These are phyloP conservation scores for Melanostoma scalare DNA, from an alignment of 2,888 invertebrate species.

Conservation along the genomic window DNA sequence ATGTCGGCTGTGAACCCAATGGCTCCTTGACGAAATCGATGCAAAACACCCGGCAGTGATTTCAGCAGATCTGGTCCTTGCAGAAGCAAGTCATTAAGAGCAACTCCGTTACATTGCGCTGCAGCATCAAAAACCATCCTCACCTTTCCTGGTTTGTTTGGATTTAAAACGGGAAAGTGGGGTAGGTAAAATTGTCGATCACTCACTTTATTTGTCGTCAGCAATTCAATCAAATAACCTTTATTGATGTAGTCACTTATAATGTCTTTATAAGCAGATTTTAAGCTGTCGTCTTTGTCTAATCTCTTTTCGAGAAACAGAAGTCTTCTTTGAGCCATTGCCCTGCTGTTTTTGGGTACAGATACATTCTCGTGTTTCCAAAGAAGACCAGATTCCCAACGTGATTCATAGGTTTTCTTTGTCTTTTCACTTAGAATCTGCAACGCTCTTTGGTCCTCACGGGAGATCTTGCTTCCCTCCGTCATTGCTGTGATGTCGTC, in stretches of 20 bases:
- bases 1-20: constrained; percentile 16
- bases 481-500: neutral
- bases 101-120: constrained; percentile 8
- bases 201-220: neutral
- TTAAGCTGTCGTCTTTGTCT: neutral
- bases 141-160: constrained; percentile 3
- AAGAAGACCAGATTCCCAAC: constrained; percentile 12
- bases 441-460: constrained; percentile 8
- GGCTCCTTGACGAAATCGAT: constrained; percentile 2
- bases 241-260: constrained; percentile 6
- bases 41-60: neutral
- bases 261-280: neutral
- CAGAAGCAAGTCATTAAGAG: constrained; percentile 5
- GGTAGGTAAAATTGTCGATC: neutral
- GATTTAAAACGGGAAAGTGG: constrained; percentile 1
- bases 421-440: constrained; percentile 2
- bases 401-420: neutral
- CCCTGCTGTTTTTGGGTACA: neutral
- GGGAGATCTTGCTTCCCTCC: neutral
- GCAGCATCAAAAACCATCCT: constrained; percentile 11
- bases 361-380: neutral
- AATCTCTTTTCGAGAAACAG: neutral
- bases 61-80: neutral
- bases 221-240: neutral
- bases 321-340: neutral